Evolutionary conservation across 2,888 invertebrate genomes (phyloP), one percentile per base, ranked within the genome.

Genomic region (Muscina levida): DNA sequence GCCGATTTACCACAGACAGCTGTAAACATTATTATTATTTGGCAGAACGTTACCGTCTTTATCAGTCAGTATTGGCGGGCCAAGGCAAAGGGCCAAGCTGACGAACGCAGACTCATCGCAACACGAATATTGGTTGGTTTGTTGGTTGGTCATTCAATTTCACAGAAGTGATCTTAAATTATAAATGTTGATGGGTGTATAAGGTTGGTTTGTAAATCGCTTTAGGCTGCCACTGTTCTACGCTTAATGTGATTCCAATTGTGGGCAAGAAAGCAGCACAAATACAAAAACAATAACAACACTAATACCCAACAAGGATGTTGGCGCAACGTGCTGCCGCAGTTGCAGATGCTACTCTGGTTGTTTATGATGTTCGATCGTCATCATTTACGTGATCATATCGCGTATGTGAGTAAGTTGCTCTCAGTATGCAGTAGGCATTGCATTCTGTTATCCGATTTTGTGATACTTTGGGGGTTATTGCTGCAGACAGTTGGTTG

Each of bases 201-300:
- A 82, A 74, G 79, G 71, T 75, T 79, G 74, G 79, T 79, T 79
- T 71, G 75, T 70, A 82, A 84, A 83, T 78, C 82, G 84, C 84
- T 84, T 83, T 75, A 70, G 84, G 84, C 84, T 83, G 84, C 84
- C 84, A 84, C 84, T 82, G 84, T 84, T 84, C 79, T 84, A 84
- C 84, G 84, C 84, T 82, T 75, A 80, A 82, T 77, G 78, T 74
- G 72, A 76, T 62, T 75, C 66, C 77, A 72, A 79, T 57, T 71
- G 44, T 44, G 24, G 19, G 62, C 42, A 37, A 48, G n/a, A n/a
- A n/a, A n/a, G n/a, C n/a, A n/a, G 48, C 39, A 66, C 51, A 62
- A 57, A 24, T 31, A 65, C 31, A 31, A 31, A 31, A 31, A 31
- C 46, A 59, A 46, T n/a, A 59, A 51, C 26, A 57, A 44, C 13